Evolutionary conservation across 1,140 invertebrate genomes (phyloP).

Genomic region (Chironomus tepperi): DNA sequence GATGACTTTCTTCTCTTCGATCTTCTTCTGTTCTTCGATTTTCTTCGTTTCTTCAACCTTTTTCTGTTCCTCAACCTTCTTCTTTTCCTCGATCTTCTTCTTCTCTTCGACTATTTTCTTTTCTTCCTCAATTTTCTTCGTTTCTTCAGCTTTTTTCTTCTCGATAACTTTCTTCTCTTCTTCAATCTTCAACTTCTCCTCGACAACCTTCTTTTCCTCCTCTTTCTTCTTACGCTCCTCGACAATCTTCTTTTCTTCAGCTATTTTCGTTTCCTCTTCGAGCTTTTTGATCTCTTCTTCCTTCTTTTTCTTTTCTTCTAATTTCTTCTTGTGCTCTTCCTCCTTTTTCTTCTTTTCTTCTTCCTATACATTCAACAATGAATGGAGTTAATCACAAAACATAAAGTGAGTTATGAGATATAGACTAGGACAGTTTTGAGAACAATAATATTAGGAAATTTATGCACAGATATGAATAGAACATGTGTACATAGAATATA

Average conservation of each 20-base stretch:
- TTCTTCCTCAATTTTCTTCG: constrained; percentile 34
- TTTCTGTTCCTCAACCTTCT: constrained; percentile 36
- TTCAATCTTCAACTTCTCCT: constrained; percentile 28
- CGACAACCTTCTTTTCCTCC: constrained; percentile 42
- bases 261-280: constrained; percentile 34
- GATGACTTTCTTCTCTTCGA: constrained; percentile 31
- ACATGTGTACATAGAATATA: no score
- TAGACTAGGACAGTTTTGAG: no score
- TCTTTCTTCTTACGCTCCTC: constrained; percentile 42
- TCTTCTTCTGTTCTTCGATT: constrained; percentile 31
- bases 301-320: constrained; percentile 26
- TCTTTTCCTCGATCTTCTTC: constrained; percentile 39
- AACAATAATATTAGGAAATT: no score
- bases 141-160: constrained; percentile 29
- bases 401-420: background rate
- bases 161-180: constrained; percentile 36
- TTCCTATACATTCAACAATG: constrained; percentile 14
- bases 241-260: constrained; percentile 34
- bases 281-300: constrained; percentile 29
- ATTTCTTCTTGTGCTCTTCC: constrained; percentile 22
- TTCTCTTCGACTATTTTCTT: constrained; percentile 42
- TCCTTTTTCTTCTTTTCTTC: constrained; percentile 27
- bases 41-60: constrained; percentile 33
- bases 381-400: background rate
- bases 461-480: no score